These are phyloP conservation scores for Hyppa rectilinea DNA, from an alignment of 2,888 invertebrate genomes.

Conservation along the genomic window DNA sequence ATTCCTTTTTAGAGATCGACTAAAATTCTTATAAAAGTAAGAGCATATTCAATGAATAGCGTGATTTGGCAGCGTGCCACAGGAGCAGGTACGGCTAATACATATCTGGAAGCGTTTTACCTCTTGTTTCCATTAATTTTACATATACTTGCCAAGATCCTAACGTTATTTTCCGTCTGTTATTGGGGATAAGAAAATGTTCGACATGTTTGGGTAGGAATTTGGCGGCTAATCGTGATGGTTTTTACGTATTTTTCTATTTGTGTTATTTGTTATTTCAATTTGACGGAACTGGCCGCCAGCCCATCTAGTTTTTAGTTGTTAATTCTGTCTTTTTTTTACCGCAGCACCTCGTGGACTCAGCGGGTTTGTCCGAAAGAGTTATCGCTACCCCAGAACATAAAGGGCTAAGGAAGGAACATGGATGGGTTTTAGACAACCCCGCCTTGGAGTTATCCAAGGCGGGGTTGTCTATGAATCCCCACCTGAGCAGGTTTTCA, in stretches of 20 bases:
- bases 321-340: constrained; percentile 13
- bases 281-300: constrained; percentile 31
- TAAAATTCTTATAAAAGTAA: constrained; percentile 63
- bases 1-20: constrained; percentile 60
- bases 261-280: too few relatives aligned
- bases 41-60: constrained; percentile 62
- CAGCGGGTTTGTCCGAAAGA: too few relatives aligned
- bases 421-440: too few relatives aligned
- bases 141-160: constrained; percentile 56
- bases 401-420: too few relatives aligned
- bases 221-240: constrained; percentile 25
- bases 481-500: too few relatives aligned
- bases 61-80: constrained; percentile 63
- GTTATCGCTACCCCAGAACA: too few relatives aligned
- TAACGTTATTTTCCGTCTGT: constrained; percentile 44
- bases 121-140: constrained; percentile 63
- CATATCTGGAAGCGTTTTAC: constrained; percentile 58
- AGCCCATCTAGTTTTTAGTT: constrained; percentile 24
- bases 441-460: too few relatives aligned
- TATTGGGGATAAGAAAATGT: constrained; percentile 44
- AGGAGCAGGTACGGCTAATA: constrained; percentile 55
- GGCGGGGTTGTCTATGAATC: too few relatives aligned
- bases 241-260: constrained; percentile 37
- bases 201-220: constrained; percentile 30
- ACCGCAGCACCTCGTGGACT: neutral